Conservation (phyloP, 1,140 invertebrate species). For the Pygmarrhopalites habei region DNA sequence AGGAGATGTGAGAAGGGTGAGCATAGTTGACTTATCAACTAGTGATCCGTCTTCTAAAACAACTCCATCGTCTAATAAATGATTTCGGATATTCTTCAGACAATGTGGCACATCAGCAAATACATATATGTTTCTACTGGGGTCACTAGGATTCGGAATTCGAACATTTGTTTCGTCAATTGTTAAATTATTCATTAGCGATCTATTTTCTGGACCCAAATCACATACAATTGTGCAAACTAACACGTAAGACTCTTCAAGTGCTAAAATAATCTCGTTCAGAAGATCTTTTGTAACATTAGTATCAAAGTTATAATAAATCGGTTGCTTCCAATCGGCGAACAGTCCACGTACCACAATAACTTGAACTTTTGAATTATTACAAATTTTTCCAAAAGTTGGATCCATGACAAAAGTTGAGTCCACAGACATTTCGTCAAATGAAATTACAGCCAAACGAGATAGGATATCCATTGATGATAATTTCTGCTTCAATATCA, state of each 20-base stretch:
- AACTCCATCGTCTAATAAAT: slow-evolving; percentile 31
- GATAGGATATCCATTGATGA: not conserved
- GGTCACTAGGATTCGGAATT: slow-evolving; percentile 22
- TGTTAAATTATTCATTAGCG: slow-evolving; percentile 20
- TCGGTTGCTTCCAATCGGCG: slow-evolving; percentile 42
- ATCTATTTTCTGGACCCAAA: slow-evolving; percentile 17
- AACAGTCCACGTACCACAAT: slow-evolving; percentile 33
- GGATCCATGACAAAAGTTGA: not conserved
- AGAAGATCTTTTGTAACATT: slow-evolving; percentile 38
- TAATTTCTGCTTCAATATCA: not conserved
- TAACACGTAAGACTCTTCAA: slow-evolving; percentile 22
- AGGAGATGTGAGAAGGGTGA: slow-evolving; percentile 11
- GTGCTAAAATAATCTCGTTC: slow-evolving; percentile 17
- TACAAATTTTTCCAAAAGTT: not conserved
- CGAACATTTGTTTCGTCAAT: slow-evolving; percentile 4
- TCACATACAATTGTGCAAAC: slow-evolving; percentile 30
- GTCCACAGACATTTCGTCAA: slow-evolving; percentile 23
- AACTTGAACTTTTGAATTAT: slow-evolving; percentile 22
- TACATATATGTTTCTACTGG: slow-evolving; percentile 24
- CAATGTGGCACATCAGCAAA: slow-evolving; percentile 39
- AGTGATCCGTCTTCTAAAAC: not conserved
- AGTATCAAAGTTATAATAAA: slow-evolving; percentile 41
- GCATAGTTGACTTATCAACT: not conserved
- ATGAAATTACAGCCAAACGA: slow-evolving; percentile 3
- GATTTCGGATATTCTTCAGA: slow-evolving; percentile 34